Conservation (phyloP, 2,113 vertebrate species). For the Tachysurus vachellii region DNA sequence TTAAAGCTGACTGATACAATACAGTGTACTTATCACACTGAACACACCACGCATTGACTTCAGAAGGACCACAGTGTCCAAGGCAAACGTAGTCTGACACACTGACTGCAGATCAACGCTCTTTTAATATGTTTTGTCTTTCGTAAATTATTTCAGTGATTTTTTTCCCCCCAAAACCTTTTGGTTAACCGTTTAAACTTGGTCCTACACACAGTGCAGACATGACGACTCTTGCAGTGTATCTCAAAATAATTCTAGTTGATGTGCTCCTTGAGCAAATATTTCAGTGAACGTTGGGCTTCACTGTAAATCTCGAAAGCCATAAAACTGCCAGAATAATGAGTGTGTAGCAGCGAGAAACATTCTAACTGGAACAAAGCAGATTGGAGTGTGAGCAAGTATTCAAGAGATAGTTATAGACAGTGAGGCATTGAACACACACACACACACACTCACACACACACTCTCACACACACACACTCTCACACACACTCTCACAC, state of each 20-base stretch:
- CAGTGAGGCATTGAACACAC: not conserved
- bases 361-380: not conserved
- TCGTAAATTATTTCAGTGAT: not conserved
- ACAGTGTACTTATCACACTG: not conserved
- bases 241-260: not conserved
- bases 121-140: not conserved
- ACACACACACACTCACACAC: not conserved
- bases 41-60: not conserved
- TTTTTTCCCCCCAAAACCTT: not conserved
- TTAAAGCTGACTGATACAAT: not conserved
- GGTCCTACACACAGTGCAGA: not conserved
- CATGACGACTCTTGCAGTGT: not conserved
- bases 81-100: not conserved
- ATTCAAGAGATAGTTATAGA: not conserved
- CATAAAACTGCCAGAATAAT: slow-evolving; percentile 9
- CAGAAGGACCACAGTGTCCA: not conserved
- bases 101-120: not conserved
- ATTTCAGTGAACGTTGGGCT: slow-evolving; percentile 24
- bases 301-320: slow-evolving; percentile 26
- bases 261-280: not conserved
- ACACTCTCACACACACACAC: not conserved
- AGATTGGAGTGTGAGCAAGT: slow-evolving; percentile 12
- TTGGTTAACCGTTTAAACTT: not conserved
- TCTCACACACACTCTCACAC: no score
- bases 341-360: not conserved